A percentile compares a stretch with the other conserved stretches of the same genome.
Evolutionary conservation across 2,888 invertebrate genomes (phyloP).

Genomic region (Pyrrhia umbra): DNA sequence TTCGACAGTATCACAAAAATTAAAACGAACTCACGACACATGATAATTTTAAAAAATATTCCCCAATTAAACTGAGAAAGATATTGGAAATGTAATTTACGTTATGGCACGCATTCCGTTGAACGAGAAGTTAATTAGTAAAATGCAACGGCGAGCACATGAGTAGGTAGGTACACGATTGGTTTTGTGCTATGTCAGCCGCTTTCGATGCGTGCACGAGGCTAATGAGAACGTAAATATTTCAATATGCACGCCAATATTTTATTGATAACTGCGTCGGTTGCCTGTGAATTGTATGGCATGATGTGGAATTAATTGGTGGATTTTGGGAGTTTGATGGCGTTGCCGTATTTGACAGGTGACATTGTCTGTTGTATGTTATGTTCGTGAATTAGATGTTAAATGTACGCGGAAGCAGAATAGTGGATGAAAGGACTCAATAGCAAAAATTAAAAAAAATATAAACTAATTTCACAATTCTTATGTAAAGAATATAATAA

Average conservation of each 20-base stretch:
- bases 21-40: background rate
- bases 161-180: conserved; percentile 70
- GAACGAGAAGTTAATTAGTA: conserved; percentile 78
- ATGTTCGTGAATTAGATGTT: conserved; percentile 4
- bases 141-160: conserved; percentile 72
- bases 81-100: conserved; percentile 60
- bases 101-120: conserved; percentile 54
- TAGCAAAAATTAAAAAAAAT: too few relatives aligned
- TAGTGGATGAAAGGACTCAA: too few relatives aligned
- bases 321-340: conserved; percentile 28
- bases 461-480: too few relatives aligned
- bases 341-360: conserved; percentile 20
- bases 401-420: too few relatives aligned
- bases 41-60: conserved; percentile 43
- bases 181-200: conserved; percentile 75
- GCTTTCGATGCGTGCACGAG: conserved; percentile 66
- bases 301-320: conserved; percentile 56
- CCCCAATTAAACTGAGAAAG: conserved; percentile 56
- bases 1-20: conserved; percentile 7
- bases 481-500: too few relatives aligned
- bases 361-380: conserved; percentile 15
- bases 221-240: conserved; percentile 84
- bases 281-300: conserved; percentile 60
- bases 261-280: conserved; percentile 74
- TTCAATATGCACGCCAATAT: conserved; percentile 74